Conservation (phyloP, 1,140 invertebrate genomes). For the Ptiloglossa arizonensis region DNA sequence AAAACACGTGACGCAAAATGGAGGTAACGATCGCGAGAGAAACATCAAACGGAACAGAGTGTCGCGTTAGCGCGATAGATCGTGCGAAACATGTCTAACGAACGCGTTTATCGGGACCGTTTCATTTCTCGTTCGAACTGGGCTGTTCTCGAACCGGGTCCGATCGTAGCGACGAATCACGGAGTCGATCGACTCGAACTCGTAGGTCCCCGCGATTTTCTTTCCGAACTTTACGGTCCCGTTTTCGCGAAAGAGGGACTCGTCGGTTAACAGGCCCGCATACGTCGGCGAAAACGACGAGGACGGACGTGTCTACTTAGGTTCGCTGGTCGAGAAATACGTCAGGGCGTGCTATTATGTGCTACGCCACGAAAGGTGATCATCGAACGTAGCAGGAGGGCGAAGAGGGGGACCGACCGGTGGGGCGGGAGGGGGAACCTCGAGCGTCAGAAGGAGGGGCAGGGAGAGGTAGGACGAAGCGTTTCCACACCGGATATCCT, state of each 20-base stretch:
- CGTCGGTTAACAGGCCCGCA: slow-evolving; percentile 1
- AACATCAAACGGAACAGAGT: too few species aligned
- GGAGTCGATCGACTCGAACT: too few species aligned
- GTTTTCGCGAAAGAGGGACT: background rate
- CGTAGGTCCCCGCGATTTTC: background rate
- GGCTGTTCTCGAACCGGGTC: too few species aligned
- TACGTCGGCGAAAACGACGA: background rate
- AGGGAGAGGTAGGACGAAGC: slow-evolving; percentile 69
- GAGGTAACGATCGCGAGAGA: too few species aligned
- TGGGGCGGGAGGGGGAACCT: background rate
- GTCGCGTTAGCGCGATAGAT: too few species aligned
- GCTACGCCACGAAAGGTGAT: slow-evolving; percentile 51
- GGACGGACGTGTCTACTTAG: slow-evolving; percentile 10
- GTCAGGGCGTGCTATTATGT: slow-evolving; percentile 38
- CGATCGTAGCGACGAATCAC: too few species aligned
- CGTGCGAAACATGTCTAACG: too few species aligned
- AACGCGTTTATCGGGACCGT: too few species aligned
- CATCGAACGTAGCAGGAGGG: slow-evolving; percentile 27
- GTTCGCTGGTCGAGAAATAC: background rate
- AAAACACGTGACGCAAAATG: too few species aligned
- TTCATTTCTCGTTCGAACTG: too few species aligned
- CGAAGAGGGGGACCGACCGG: slow-evolving; percentile 2
- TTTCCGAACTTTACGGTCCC: background rate
- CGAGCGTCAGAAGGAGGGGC: background rate
- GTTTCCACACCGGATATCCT: slow-evolving; percentile 80